Evolutionary conservation across 2,113 vertebrate species (phyloP), one percentile per base, ranked within the genome.

Genomic region (Apaloderma vittatum): DNA sequence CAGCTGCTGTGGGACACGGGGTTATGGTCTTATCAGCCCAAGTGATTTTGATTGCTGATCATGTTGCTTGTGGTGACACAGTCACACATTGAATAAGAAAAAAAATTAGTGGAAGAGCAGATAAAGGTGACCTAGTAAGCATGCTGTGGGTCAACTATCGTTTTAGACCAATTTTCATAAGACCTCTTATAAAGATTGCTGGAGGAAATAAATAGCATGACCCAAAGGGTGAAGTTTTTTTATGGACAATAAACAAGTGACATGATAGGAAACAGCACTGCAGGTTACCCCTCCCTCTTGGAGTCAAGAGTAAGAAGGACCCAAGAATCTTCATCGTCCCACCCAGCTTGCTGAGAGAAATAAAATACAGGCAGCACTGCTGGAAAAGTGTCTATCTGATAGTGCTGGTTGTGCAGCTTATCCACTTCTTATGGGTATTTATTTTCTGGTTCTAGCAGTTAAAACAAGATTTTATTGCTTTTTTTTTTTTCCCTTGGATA

Each of bases 111-210:
- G 40, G 73, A 86, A 78, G 9, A 82, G 13, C 51, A 86, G 76
- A 86, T 71, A 75, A 82, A 36, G 40, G 52, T 79, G 57, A 83
- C 61, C 24, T 59, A 82, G 30, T 74, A 78, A 86, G 23, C 24
- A 57, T 26, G 18, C 51, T 59, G 55, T 73, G 46, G 37, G 48
- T 78, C 49, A 82, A 15, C 23, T 34, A 63, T 70, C 63, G 75
- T 90, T 83, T 79, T 77, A 83, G 29, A 68, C 32, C 32, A 24
- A 16, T 86, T 92, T 74, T 89, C 45, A 83, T 83, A 74, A 66
- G 51, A 49, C 19, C 61, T 81, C 34, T 62, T 59, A 30, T 15
- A 82, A 94, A 92, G 51, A 71, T 24, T 83, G 57, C 27, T 70
- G 40, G 34, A 92, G 57, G 55, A 74, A 66, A 71, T 75, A 92